Base-by-base conservation (phyloP, 1,140 invertebrate genomes). In the Orussus abietinus region DNA sequence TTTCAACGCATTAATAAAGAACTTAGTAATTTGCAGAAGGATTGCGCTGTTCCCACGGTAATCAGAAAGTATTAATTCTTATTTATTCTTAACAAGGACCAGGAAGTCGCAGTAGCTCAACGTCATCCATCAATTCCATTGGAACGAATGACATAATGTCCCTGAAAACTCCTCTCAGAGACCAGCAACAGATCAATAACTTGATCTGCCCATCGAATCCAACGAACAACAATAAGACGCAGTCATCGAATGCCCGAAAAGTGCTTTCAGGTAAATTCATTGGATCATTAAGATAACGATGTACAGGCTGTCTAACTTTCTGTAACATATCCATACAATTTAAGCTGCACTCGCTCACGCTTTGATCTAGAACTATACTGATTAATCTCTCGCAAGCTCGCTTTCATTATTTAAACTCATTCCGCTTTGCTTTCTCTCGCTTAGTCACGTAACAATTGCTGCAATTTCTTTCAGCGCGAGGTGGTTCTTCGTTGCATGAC, bases 31-130 rank as follows among this genome's bases (percentile, higher is more conserved):
- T n/a, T n/a, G n/a, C n/a, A n/a, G n/a, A n/a, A n/a, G n/a, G n/a
- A 25, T 25, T n/a, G n/a, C 22, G 22, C 22, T 25, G 22, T 25
- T 15, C 10, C 15, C 17, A 14, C 6, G 14, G n/a, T n/a, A n/a
- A n/a, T n/a, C n/a, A n/a, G n/a, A n/a, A n/a, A n/a, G n/a, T n/a
- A n/a, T n/a, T n/a, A n/a, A n/a, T n/a, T n/a, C n/a, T n/a, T n/a
- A n/a, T n/a, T n/a, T n/a, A n/a, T n/a, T n/a, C n/a, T n/a, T n/a
- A n/a, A n/a, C n/a, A n/a, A 72, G 72, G 66, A 30, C 66, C 67
- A 12, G 69, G 73, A 39, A 77, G 76, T 38, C 63, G 75, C 36
- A 79, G 77, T 49, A 79, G 76, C 49, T 79, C 78, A 11, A 73
- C 73, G 0, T 79, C 77, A 0, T 79, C 77, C 29, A 47, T 80